These are phyloP conservation scores for Rhopalosiphum padi DNA, from an alignment of 1,140 invertebrate species.

Conservation along the genomic window DNA sequence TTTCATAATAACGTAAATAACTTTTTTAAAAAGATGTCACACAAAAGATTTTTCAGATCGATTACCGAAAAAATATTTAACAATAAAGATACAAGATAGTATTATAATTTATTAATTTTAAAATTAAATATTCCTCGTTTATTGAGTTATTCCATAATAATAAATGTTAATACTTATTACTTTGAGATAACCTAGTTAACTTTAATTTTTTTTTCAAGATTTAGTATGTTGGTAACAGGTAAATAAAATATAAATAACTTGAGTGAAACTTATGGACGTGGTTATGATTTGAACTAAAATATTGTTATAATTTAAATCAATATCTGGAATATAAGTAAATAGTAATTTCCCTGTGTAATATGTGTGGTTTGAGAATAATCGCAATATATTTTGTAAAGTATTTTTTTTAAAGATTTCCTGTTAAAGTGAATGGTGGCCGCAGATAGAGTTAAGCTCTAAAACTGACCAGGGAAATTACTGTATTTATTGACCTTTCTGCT, in stretches of 20 bases:
- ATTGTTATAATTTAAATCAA: neutral
- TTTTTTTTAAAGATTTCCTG: neutral
- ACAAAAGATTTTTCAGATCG: neutral
- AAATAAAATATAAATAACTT: neutral
- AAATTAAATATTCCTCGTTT: too few relatives aligned
- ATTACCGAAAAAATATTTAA: neutral
- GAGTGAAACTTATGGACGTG: neutral
- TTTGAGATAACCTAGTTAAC: neutral
- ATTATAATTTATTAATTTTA: too few relatives aligned
- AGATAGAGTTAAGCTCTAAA: slow-evolving; percentile 29
- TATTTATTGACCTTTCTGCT: slow-evolving; percentile 35
- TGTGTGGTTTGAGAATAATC: neutral
- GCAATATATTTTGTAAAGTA: slow-evolving; percentile 31
- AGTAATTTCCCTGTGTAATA: neutral
- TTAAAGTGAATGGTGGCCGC: neutral
- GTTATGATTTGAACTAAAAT: neutral
- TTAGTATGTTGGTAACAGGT: neutral
- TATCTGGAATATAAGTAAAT: neutral
- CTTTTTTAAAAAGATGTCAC: neutral
- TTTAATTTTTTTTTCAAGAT: neutral
- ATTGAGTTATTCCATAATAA: neutral
- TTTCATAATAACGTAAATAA: neutral
- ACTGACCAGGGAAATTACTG: neutral
- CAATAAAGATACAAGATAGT: neutral
- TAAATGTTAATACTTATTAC: neutral